Percentiles rank a stretch among this genome's conserved stretches.
Evolutionary conservation across 1,140 invertebrate genomes (phyloP).

Genomic region (Drosophila nikananu): DNA sequence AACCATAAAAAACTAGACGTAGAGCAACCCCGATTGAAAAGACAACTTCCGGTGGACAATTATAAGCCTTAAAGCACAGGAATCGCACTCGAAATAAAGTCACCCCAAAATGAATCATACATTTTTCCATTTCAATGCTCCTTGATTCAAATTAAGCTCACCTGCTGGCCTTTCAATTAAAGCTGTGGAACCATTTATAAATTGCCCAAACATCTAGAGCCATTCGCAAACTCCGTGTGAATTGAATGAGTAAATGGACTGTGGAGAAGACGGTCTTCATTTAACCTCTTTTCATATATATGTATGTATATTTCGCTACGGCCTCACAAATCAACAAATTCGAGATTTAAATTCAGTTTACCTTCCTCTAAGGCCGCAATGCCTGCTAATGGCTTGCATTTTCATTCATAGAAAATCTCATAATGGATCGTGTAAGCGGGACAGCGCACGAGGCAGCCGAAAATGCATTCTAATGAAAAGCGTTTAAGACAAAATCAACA

Average conservation of each 20-base stretch:
- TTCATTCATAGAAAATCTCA: conserved; percentile 44
- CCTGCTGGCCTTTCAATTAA: conserved; percentile 11
- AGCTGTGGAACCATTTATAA: conserved; percentile 26
- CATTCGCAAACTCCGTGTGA: conserved; percentile 13
- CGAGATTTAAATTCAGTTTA: conserved; percentile 30
- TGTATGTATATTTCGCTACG: conserved; percentile 6
- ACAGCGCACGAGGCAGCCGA: conserved; percentile 1
- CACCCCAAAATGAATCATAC: background rate
- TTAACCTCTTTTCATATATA: conserved; percentile 8
- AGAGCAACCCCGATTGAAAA: background rate
- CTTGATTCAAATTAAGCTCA: conserved; percentile 5
- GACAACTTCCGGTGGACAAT: conserved; percentile 16
- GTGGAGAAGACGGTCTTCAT: background rate
- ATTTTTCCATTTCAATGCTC: background rate
- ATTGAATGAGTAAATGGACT: conserved; percentile 19
- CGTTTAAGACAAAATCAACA: conserved; percentile 73
- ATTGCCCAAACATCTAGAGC: conserved; percentile 26
- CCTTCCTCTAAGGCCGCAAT: no score
- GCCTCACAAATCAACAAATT: conserved; percentile 44
- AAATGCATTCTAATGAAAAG: conserved; percentile 60
- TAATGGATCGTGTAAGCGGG: conserved; percentile 24
- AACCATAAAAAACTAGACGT: background rate
- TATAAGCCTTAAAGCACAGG: background rate
- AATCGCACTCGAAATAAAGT: background rate
- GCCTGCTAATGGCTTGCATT: conserved; percentile 34